phyloP scores from a whole-genome alignment of 2,113 vertebrate genomes.

The Nyctibius bracteatus region DNA sequence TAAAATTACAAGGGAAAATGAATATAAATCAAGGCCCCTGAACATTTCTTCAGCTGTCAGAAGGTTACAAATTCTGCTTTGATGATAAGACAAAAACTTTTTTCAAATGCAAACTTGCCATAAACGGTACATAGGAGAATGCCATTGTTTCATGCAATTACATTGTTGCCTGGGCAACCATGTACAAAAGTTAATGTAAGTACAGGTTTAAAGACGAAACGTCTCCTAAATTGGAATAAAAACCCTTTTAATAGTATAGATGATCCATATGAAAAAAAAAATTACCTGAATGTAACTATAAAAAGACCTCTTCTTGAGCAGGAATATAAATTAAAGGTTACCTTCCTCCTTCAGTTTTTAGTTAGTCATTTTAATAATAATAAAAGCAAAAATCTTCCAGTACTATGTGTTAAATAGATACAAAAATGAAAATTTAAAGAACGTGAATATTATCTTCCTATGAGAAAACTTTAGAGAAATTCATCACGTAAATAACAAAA shows the following conservation, averaged over 20 bases:
- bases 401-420: not conserved
- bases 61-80: slow-evolving; percentile 66
- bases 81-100: slow-evolving; percentile 62
- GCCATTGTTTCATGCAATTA: slow-evolving; percentile 75
- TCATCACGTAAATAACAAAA: not conserved
- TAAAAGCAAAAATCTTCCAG: slow-evolving; percentile 11
- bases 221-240: slow-evolving; percentile 65
- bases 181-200: slow-evolving; percentile 74
- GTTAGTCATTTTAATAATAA: slow-evolving; percentile 9
- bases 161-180: slow-evolving; percentile 74
- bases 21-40: slow-evolving; percentile 56
- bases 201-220: slow-evolving; percentile 69
- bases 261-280: slow-evolving; percentile 19
- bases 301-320: slow-evolving; percentile 48
- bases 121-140: slow-evolving; percentile 68
- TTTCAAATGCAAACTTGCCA: slow-evolving; percentile 63
- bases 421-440: not conserved
- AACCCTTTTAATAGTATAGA: slow-evolving; percentile 29
- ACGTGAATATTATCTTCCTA: not conserved
- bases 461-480: not conserved
- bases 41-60: slow-evolving; percentile 64
- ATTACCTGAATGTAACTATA: slow-evolving; percentile 37
- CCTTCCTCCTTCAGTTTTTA: slow-evolving; percentile 45
- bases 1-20: slow-evolving; percentile 64
- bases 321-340: slow-evolving; percentile 61